Conservation (phyloP, 2,797 vertebrate genomes). For the Ptychobarbus kaznakovi region DNA sequence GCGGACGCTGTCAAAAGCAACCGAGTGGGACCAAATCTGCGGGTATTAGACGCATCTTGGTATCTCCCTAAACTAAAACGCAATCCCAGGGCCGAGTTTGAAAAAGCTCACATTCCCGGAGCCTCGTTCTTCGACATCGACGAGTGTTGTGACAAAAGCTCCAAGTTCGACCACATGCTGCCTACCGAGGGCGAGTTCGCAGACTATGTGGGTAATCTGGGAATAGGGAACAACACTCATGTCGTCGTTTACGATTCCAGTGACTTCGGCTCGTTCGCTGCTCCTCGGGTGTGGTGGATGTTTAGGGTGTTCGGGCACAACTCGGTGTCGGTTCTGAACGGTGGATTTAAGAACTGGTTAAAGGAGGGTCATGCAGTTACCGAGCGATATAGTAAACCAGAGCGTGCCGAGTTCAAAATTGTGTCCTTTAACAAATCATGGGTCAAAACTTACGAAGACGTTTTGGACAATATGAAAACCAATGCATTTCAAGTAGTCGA, state of each 20-base stretch:
- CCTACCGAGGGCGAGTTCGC: slow-evolving; percentile 82
- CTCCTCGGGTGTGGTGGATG: slow-evolving; percentile 97
- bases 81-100: slow-evolving; percentile 83
- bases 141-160: slow-evolving; percentile 82
- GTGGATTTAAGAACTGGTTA: slow-evolving; percentile 89
- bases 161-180: slow-evolving; percentile 87
- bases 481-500: slow-evolving; percentile 88
- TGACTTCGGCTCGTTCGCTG: slow-evolving; percentile 83
- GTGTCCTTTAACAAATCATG: slow-evolving; percentile 74
- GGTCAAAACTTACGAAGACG: slow-evolving; percentile 89
- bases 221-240: slow-evolving; percentile 87
- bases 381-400: slow-evolving; percentile 70
- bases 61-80: slow-evolving; percentile 84
- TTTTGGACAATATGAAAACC: slow-evolving; percentile 83
- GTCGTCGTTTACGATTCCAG: slow-evolving; percentile 95
- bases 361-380: slow-evolving; percentile 81
- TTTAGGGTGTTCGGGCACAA: slow-evolving; percentile 91
- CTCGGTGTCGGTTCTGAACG: slow-evolving; percentile 89
- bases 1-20: slow-evolving; percentile 78
- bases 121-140: slow-evolving; percentile 91
- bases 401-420: slow-evolving; percentile 71
- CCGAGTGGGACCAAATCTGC: slow-evolving; percentile 78
- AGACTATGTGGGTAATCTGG: slow-evolving; percentile 83
- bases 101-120: slow-evolving; percentile 85
- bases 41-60: slow-evolving; percentile 90